These are phyloP conservation scores for Phymanthus crucifer DNA, from an alignment of 92 coral and sea anemone genomes.

Conservation along the genomic window DNA sequence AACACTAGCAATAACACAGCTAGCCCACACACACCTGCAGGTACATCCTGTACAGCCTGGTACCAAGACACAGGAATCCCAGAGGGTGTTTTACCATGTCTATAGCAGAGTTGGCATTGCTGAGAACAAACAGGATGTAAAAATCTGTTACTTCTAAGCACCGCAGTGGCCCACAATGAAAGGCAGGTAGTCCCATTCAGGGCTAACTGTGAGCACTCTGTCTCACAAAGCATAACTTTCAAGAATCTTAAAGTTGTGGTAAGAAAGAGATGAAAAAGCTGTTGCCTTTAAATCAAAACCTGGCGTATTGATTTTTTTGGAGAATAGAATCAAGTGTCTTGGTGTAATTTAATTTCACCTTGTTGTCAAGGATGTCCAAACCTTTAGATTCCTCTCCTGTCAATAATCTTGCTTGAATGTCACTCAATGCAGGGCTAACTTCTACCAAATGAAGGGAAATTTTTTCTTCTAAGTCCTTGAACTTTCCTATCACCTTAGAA, in stretches of 20 bases:
- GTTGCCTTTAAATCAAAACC: no score
- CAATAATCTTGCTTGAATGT: slow-evolving; percentile 67
- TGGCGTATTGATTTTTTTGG: no score
- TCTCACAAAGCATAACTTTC: no score
- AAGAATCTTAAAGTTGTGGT: no score
- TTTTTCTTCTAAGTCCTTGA: slow-evolving; percentile 62
- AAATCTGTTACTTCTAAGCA: neutral
- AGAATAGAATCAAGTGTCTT: no score
- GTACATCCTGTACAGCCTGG: slow-evolving; percentile 70
- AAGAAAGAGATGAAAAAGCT: no score
- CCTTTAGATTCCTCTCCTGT: slow-evolving; percentile 31
- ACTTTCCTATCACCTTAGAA: slow-evolving; percentile 70
- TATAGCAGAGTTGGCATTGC: slow-evolving; percentile 45
- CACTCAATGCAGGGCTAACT: slow-evolving; percentile 86
- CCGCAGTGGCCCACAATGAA: neutral
- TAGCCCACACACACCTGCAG: slow-evolving; percentile 52
- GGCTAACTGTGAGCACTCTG: neutral
- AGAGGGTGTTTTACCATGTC: slow-evolving; percentile 44
- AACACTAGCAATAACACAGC: neutral
- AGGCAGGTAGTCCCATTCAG: neutral
- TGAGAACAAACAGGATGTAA: neutral
- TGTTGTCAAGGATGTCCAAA: neutral
- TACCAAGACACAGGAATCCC: slow-evolving; percentile 88
- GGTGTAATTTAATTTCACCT: neutral
- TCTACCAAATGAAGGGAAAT: slow-evolving; percentile 78